Percentiles rank a stretch among this genome's conserved stretches.
These are phyloP conservation scores for Tipula vernalis DNA, from an alignment of 2,888 invertebrate genomes.

Conservation along the genomic window DNA sequence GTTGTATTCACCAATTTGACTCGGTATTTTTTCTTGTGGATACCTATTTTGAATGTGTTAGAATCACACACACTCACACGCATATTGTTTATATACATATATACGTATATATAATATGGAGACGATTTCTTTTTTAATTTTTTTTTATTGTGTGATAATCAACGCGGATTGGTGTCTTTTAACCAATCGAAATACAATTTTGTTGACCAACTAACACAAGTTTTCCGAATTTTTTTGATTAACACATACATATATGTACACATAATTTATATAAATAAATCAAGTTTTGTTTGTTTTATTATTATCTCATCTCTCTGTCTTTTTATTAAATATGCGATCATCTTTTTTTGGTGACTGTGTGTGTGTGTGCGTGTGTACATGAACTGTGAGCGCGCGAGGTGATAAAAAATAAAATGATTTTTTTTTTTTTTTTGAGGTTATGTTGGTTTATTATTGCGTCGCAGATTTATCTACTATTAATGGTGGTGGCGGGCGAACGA, in stretches of 20 bases:
- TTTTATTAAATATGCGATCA: background rate
- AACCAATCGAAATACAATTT: slow-evolving; percentile 28
- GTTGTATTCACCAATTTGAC: background rate
- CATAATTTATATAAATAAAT: background rate
- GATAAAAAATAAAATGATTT: background rate
- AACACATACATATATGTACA: background rate
- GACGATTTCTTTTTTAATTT: background rate
- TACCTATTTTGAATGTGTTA: background rate
- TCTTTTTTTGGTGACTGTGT: background rate
- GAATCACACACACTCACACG: background rate
- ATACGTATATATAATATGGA: too few relatives aligned
- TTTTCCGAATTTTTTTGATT: background rate
- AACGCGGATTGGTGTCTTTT: slow-evolving; percentile 31
- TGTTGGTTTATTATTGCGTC: slow-evolving; percentile 4
- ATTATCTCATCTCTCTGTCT: slow-evolving; percentile 4
- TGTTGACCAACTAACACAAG: slow-evolving; percentile 5
- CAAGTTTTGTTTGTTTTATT: background rate
- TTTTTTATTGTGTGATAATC: slow-evolving; percentile 23
- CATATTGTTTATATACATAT: background rate
- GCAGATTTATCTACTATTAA: background rate
- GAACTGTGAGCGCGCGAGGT: background rate
- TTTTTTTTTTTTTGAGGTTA: background rate
- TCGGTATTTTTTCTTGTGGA: background rate
- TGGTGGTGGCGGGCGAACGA: background rate
- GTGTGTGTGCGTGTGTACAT: background rate